These are phyloP conservation scores for Laupala kohalensis DNA, from an alignment of 1,140 invertebrate species.

Conservation along the genomic window DNA sequence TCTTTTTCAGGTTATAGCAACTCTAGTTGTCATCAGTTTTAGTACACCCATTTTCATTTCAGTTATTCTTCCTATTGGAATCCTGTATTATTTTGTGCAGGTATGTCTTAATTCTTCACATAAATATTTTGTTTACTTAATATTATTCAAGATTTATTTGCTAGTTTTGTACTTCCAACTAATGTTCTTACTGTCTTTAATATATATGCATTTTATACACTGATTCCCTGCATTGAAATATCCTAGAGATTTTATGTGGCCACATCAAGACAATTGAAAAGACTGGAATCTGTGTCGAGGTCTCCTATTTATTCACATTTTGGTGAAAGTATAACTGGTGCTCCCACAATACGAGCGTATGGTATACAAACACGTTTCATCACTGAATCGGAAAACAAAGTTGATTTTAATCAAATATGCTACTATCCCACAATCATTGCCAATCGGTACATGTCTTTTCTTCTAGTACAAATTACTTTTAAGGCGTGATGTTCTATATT, in stretches of 20 bases:
- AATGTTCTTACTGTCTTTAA: slow-evolving; percentile 1
- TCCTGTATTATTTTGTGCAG: slow-evolving; percentile 80
- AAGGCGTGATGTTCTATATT: background rate
- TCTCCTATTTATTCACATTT: slow-evolving; percentile 98
- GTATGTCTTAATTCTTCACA: slow-evolving; percentile 24
- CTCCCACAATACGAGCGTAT: slow-evolving; percentile 65
- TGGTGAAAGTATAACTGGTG: slow-evolving; percentile 78
- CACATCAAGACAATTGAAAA: slow-evolving; percentile 86
- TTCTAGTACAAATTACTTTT: background rate
- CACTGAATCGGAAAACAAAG: slow-evolving; percentile 63
- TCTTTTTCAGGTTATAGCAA: slow-evolving; percentile 63
- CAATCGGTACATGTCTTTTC: slow-evolving; percentile 42
- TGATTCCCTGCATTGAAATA: slow-evolving; percentile 7
- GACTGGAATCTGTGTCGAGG: slow-evolving; percentile 88
- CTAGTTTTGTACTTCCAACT: slow-evolving; percentile 1
- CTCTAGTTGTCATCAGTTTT: slow-evolving; percentile 78
- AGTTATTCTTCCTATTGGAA: slow-evolving; percentile 69
- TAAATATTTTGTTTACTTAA: slow-evolving; percentile 5
- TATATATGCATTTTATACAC: background rate
- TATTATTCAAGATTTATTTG: too few species aligned
- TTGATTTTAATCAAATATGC: slow-evolving; percentile 79
- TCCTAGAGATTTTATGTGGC: slow-evolving; percentile 83
- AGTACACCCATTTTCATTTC: slow-evolving; percentile 76
- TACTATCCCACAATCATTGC: slow-evolving; percentile 78
- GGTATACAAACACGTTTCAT: slow-evolving; percentile 64